Evolutionary conservation across 2,888 invertebrate genomes (phyloP).

Genomic region (Cephus runcator): DNA sequence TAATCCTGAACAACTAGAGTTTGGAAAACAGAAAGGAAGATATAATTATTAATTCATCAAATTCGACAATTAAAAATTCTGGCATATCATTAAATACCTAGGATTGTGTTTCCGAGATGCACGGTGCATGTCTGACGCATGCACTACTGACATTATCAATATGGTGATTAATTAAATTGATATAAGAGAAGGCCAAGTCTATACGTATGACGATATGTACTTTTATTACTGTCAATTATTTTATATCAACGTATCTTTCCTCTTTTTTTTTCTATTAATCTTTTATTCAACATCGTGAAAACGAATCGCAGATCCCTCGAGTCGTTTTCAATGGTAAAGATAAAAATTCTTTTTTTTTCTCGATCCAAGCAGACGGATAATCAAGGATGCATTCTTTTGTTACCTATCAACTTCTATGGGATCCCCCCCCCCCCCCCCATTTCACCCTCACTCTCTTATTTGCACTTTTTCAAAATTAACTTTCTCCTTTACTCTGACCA

Average conservation of each 20-base stretch:
- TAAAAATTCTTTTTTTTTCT: background rate
- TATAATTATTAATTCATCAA: conserved; percentile 55
- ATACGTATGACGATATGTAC: background rate
- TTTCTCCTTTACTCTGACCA: background rate
- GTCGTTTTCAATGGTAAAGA: background rate
- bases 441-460: background rate
- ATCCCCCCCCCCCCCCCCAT: no score
- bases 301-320: background rate
- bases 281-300: background rate
- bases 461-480: background rate
- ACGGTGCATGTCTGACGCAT: conserved; percentile 44
- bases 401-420: background rate
- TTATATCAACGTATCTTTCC: background rate
- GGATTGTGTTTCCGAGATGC: conserved; percentile 46
- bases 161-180: background rate
- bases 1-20: conserved; percentile 97
- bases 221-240: background rate
- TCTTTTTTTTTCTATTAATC: conserved; percentile 29
- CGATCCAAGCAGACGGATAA: background rate
- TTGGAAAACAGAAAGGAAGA: conserved; percentile 67
- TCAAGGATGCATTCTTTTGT: background rate
- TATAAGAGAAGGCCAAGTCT: background rate
- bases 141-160: conserved; percentile 16
- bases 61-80: conserved; percentile 7
- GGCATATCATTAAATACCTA: conserved; percentile 7